phyloP scores from a whole-genome alignment of 2,888 invertebrate species.

The Epicampocera succincta region DNA sequence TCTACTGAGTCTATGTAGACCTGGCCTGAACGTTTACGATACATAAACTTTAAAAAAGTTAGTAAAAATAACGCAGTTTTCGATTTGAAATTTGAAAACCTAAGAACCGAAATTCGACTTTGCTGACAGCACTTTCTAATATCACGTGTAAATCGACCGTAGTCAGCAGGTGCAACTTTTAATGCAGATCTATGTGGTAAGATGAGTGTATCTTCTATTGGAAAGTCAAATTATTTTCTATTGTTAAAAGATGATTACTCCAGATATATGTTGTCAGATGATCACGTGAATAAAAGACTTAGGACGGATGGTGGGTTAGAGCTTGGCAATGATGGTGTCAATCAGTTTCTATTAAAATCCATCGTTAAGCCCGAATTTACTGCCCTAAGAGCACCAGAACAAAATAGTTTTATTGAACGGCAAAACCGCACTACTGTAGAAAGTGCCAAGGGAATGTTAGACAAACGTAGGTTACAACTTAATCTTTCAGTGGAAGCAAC shows the following conservation, averaged over 20 bases:
- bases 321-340: constrained; percentile 53
- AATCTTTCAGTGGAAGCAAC: too few relatives aligned
- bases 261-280: too few relatives aligned
- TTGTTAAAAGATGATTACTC: too few relatives aligned
- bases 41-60: too few relatives aligned
- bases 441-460: too few relatives aligned
- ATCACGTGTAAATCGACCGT: constrained; percentile 2
- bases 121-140: too few relatives aligned
- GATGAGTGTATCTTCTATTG: constrained; percentile 47
- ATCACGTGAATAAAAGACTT: constrained; percentile 51
- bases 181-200: constrained; percentile 44
- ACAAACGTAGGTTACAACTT: too few relatives aligned
- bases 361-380: constrained; percentile 58
- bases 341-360: constrained; percentile 1
- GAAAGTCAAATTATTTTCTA: too few relatives aligned
- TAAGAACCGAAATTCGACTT: too few relatives aligned
- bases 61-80: too few relatives aligned
- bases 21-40: too few relatives aligned
- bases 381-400: constrained; percentile 40
- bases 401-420: constrained; percentile 28
- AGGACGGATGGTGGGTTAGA: constrained; percentile 59
- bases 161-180: constrained; percentile 18
- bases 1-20: constrained; percentile 45
- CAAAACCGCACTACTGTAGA: constrained; percentile 36
- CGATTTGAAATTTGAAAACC: too few relatives aligned